Percentiles rank a stretch among this genome's conserved stretches.
phyloP scores from a whole-genome alignment of 1,140 invertebrate genomes.

The Rhysida immarginata region DNA sequence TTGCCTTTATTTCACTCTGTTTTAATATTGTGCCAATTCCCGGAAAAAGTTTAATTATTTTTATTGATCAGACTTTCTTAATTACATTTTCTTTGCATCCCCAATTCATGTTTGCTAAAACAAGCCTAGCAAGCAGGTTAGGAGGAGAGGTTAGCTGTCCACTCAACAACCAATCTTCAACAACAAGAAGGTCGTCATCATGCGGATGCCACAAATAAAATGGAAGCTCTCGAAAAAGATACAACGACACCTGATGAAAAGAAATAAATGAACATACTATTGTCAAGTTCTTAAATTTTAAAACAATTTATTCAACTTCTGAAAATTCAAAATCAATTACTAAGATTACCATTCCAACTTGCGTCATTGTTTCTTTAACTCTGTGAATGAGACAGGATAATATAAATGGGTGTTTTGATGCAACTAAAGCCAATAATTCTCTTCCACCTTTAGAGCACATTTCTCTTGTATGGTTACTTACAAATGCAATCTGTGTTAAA shows the following conservation, averaged over 20 bases:
- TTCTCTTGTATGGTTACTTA: conserved; percentile 51
- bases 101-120: conserved; percentile 59
- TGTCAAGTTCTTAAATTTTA: not conserved
- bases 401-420: conserved; percentile 48
- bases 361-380: conserved; percentile 44
- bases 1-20: no score
- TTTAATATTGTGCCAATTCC: no score
- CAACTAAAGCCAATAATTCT: conserved; percentile 52
- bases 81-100: conserved; percentile 32
- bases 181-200: conserved; percentile 47
- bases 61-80: no score
- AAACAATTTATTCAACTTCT: not conserved
- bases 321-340: not conserved
- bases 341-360: conserved; percentile 42
- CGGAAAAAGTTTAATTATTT: no score
- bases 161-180: conserved; percentile 49
- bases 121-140: conserved; percentile 49
- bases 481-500: conserved; percentile 63
- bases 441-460: conserved; percentile 55
- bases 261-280: not conserved
- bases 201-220: conserved; percentile 49
- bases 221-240: conserved; percentile 57
- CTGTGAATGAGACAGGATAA: conserved; percentile 48
- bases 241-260: conserved; percentile 31
- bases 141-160: conserved; percentile 37